These are phyloP conservation scores for Ptychobarbus kaznakovi DNA, from an alignment of 2,797 vertebrate genomes.

Conservation along the genomic window DNA sequence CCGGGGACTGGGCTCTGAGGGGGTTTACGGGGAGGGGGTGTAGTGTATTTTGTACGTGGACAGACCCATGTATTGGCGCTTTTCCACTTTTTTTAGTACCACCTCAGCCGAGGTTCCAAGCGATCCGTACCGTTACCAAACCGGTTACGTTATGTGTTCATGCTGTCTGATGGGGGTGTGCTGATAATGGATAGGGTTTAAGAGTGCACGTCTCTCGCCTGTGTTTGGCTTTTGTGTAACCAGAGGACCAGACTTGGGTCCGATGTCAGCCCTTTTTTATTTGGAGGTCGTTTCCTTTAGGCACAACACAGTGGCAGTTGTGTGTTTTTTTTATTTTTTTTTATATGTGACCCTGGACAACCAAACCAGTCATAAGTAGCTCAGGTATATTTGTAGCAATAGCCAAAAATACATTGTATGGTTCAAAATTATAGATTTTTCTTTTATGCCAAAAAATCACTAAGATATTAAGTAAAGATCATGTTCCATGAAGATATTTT, in stretches of 20 bases:
- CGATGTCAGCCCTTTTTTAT: conserved; percentile 13
- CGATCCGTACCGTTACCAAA: too few relatives aligned
- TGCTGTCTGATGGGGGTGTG: conserved; percentile 24
- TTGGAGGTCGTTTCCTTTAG: neutral
- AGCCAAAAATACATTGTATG: neutral
- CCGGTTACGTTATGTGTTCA: neutral
- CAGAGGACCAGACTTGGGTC: conserved; percentile 32
- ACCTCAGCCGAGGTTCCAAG: too few relatives aligned
- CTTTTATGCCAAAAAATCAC: too few relatives aligned
- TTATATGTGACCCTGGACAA: neutral
- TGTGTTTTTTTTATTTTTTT: neutral
- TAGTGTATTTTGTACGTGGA: conserved; percentile 33
- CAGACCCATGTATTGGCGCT: neutral
- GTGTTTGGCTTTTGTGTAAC: conserved; percentile 35
- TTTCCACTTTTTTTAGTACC: too few relatives aligned
- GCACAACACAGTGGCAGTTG: neutral
- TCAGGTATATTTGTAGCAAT: neutral
- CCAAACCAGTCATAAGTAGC: neutral
- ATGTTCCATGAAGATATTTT: too few relatives aligned
- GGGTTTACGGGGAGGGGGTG: conserved; percentile 20
- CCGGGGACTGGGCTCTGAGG: conserved; percentile 46
- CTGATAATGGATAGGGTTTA: conserved; percentile 22
- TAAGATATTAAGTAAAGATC: neutral
- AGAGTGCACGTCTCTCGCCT: neutral
- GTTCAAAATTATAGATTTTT: neutral